These are phyloP conservation scores for Microctonus brassicae DNA, from an alignment of 2,888 invertebrate species.

Conservation along the genomic window DNA sequence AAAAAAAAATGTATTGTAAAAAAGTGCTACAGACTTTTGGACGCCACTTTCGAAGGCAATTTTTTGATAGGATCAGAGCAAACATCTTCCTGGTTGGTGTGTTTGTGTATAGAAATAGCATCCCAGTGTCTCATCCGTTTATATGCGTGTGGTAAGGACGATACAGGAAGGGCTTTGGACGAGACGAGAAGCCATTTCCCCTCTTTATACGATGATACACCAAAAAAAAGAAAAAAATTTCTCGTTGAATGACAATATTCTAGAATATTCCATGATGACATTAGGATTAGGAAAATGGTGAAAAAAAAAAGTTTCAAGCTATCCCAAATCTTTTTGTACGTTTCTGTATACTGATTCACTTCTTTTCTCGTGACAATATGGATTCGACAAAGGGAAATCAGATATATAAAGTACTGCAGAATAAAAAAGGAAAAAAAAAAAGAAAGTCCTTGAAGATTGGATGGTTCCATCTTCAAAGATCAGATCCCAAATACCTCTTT, in stretches of 20 bases:
- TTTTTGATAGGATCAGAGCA: slow-evolving; percentile 61
- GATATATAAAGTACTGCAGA: neutral
- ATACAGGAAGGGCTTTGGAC: slow-evolving; percentile 1
- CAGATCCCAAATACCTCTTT: too few relatives aligned
- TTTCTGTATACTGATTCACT: neutral
- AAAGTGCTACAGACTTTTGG: slow-evolving; percentile 37
- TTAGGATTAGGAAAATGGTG: neutral
- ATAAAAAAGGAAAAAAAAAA: neutral
- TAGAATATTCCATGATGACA: neutral
- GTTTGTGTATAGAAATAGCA: neutral
- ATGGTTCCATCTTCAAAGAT: too few relatives aligned
- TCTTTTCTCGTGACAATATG: neutral
- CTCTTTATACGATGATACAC: neutral
- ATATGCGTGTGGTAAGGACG: neutral
- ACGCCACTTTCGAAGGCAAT: slow-evolving; percentile 58
- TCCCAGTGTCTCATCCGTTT: neutral
- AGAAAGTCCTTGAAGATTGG: neutral
- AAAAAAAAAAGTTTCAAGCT: neutral
- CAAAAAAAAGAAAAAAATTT: neutral
- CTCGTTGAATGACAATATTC: neutral
- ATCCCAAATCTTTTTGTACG: neutral
- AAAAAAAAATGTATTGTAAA: neutral
- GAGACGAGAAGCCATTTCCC: neutral
- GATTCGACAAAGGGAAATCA: neutral
- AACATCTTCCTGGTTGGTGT: slow-evolving; percentile 14